Conservation (phyloP, 2,797 vertebrate species). For the Acanthiza pusilla region DNA sequence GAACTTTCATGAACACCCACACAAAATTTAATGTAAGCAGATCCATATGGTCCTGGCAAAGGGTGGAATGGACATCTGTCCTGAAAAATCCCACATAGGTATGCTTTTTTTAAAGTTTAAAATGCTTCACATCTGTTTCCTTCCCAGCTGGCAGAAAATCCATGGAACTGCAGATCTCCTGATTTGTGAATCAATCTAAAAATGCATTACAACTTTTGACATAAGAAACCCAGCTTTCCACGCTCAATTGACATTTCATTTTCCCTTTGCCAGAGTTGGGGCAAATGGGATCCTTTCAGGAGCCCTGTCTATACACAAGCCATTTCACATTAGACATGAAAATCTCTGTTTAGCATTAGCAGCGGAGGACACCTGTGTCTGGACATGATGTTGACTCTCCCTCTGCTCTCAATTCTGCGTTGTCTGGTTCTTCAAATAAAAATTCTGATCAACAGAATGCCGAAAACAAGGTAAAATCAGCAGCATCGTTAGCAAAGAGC, state of each 20-base stretch:
- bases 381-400: not conserved
- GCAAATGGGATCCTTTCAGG: not conserved
- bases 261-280: not conserved
- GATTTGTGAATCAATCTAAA: not conserved
- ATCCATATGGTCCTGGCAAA: not conserved
- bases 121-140: not conserved
- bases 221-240: not conserved
- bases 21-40: not conserved
- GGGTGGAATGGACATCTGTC: not conserved
- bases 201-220: not conserved
- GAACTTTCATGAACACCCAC: not conserved
- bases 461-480: not conserved
- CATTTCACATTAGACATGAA: not conserved
- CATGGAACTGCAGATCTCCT: not conserved
- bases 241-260: not conserved
- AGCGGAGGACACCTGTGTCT: not conserved
- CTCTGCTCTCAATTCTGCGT: not conserved
- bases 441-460: not conserved
- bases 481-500: no score
- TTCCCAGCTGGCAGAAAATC: not conserved
- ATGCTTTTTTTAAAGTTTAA: not conserved
- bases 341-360: not conserved
- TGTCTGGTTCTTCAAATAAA: not conserved
- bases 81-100: not conserved
- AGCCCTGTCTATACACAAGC: not conserved